Evolutionary conservation across 2,797 vertebrate genomes (phyloP).

Genomic region (Lepilemur septentrionalis): DNA sequence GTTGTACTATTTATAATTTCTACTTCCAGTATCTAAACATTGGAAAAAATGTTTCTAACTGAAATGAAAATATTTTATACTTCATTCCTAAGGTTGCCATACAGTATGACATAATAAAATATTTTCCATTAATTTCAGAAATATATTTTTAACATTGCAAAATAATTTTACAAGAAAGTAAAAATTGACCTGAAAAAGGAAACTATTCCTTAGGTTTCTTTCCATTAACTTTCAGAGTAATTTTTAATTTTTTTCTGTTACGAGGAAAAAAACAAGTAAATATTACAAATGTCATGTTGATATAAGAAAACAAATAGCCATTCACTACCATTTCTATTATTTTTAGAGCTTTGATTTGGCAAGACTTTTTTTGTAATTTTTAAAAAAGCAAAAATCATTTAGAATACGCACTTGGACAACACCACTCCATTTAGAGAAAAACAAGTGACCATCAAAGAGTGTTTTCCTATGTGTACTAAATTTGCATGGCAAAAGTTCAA

Average conservation of each 20-base stretch:
- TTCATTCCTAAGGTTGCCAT: not conserved
- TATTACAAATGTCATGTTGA: not conserved
- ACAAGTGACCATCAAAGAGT: not conserved
- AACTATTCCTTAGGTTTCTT: not conserved
- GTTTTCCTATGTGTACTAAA: not conserved
- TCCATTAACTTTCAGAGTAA: not conserved
- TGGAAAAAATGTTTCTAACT: not conserved
- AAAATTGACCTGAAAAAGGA: not conserved
- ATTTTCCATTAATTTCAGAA: slow-evolving; percentile 20
- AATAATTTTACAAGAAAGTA: not conserved
- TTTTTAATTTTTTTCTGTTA: slow-evolving; percentile 1
- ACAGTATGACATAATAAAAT: not conserved
- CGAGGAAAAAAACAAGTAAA: not conserved
- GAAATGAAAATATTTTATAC: not conserved
- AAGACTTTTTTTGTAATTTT: not conserved
- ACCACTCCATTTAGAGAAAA: slow-evolving; percentile 38
- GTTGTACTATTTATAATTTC: not conserved
- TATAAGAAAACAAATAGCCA: not conserved
- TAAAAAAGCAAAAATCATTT: not conserved
- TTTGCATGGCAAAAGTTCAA: slow-evolving; percentile 72
- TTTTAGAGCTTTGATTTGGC: slow-evolving; percentile 41
- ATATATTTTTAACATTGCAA: not conserved
- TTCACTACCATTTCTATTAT: not conserved
- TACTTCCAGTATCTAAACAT: not conserved
- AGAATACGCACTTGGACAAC: not conserved